phyloP scores from a whole-genome alignment of 1,140 invertebrate species.

The Aphaenogaster rudis region DNA sequence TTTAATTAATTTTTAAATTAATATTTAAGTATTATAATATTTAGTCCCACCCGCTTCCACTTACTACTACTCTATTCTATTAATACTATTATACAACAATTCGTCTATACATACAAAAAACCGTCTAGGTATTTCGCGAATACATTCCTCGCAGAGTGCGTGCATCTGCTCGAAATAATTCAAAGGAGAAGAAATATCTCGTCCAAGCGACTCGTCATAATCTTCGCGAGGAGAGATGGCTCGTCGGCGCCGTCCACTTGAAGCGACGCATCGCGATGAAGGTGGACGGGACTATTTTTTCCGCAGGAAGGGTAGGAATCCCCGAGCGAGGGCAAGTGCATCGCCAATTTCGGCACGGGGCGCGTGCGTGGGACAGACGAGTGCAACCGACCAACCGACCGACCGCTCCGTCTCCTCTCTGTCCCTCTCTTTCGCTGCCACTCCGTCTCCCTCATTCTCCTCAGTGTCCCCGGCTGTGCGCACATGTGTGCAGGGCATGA shows the following conservation, averaged over 20 bases:
- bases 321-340: slow-evolving; percentile 67
- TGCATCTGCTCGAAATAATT: slow-evolving; percentile 15
- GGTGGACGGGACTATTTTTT: slow-evolving; percentile 63
- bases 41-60: too few species aligned
- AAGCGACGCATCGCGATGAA: slow-evolving; percentile 7
- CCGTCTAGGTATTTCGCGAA: background rate
- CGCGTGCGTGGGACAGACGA: slow-evolving; percentile 72
- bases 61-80: too few species aligned
- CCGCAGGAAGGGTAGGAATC: slow-evolving; percentile 45
- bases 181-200: background rate
- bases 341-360: slow-evolving; percentile 70
- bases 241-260: slow-evolving; percentile 7
- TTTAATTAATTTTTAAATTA: background rate
- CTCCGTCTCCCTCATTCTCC: slow-evolving; percentile 59
- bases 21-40: background rate
- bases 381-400: slow-evolving; percentile 43
- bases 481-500: slow-evolving; percentile 80
- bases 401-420: slow-evolving; percentile 12
- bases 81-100: too few species aligned
- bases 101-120: background rate
- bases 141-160: background rate
- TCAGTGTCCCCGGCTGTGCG: slow-evolving; percentile 60
- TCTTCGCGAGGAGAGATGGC: background rate
- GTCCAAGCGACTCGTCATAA: background rate
- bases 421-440: background rate